Evolutionary conservation across 2,113 vertebrate genomes (phyloP).

Genomic region (Anolis carolinensis): DNA sequence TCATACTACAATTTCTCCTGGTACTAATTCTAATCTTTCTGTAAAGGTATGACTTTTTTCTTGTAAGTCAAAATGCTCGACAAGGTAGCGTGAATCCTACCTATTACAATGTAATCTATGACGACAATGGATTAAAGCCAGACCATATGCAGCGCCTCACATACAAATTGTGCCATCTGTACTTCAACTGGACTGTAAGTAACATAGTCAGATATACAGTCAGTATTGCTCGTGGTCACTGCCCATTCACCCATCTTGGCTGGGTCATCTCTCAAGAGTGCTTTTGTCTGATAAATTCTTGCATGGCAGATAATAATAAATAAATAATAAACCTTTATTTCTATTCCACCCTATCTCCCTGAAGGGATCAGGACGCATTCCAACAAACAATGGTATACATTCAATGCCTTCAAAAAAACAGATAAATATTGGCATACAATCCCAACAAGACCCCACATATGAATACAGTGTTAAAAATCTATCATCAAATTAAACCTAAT

Average conservation of each 20-base stretch:
- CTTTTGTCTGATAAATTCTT: no score
- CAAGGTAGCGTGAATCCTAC: slow-evolving; percentile 70
- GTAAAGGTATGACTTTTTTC: slow-evolving; percentile 75
- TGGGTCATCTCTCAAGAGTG: not conserved
- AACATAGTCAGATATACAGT: not conserved
- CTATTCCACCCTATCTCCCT: no score
- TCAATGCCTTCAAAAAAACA: no score
- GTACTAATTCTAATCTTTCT: not conserved
- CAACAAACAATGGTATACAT: no score
- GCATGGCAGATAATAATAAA: no score
- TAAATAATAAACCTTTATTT: no score
- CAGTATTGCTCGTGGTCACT: not conserved
- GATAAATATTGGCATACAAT: no score
- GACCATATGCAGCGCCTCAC: slow-evolving; percentile 76
- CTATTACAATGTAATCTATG: slow-evolving; percentile 72
- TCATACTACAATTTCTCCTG: not conserved
- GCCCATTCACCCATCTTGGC: not conserved
- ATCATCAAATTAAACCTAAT: no score
- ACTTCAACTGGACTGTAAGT: slow-evolving; percentile 76
- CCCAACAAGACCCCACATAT: no score
- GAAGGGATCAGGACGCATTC: no score
- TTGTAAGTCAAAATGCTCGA: slow-evolving; percentile 63
- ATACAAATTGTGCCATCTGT: slow-evolving; percentile 74
- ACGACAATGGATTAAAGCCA: slow-evolving; percentile 69
- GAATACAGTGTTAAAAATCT: no score